These are phyloP conservation scores for Pituophis catenifer DNA, from an alignment of 2,113 vertebrate species.

Conservation along the genomic window DNA sequence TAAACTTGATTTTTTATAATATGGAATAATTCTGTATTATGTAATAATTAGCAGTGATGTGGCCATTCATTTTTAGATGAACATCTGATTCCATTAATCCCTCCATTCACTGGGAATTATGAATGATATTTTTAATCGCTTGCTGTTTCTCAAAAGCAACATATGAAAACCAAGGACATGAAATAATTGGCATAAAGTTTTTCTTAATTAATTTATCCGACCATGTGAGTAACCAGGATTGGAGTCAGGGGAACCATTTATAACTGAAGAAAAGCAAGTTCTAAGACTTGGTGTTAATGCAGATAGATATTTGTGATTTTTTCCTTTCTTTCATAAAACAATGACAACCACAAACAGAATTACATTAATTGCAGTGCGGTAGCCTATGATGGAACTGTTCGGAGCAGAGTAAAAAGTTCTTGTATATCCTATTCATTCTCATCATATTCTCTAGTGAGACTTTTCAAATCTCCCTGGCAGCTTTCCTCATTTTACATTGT, in stretches of 20 bases:
- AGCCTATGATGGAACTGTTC: slow-evolving; percentile 66
- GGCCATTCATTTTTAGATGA: slow-evolving; percentile 81
- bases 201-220: slow-evolving; percentile 95
- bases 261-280: slow-evolving; percentile 81
- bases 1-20: slow-evolving; percentile 69
- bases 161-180: slow-evolving; percentile 87
- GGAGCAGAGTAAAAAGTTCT: slow-evolving; percentile 77
- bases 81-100: slow-evolving; percentile 81
- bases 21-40: slow-evolving; percentile 74
- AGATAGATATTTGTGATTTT: slow-evolving; percentile 76
- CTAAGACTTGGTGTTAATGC: slow-evolving; percentile 74
- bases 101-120: slow-evolving; percentile 84
- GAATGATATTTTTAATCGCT: slow-evolving; percentile 91
- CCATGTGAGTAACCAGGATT: slow-evolving; percentile 82
- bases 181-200: slow-evolving; percentile 92
- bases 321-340: slow-evolving; percentile 57
- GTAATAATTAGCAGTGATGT: slow-evolving; percentile 84
- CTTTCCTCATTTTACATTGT: slow-evolving; percentile 78
- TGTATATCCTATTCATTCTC: slow-evolving; percentile 85
- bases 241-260: slow-evolving; percentile 87
- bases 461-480: slow-evolving; percentile 79
- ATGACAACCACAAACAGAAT: slow-evolving; percentile 76
- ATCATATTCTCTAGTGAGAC: slow-evolving; percentile 82
- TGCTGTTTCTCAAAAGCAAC: slow-evolving; percentile 79
- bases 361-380: slow-evolving; percentile 74